A percentile compares a stretch with the other conserved stretches of the same genome.
phyloP scores from a whole-genome alignment of 2,888 invertebrate genomes.

The Agrochola macilenta region DNA sequence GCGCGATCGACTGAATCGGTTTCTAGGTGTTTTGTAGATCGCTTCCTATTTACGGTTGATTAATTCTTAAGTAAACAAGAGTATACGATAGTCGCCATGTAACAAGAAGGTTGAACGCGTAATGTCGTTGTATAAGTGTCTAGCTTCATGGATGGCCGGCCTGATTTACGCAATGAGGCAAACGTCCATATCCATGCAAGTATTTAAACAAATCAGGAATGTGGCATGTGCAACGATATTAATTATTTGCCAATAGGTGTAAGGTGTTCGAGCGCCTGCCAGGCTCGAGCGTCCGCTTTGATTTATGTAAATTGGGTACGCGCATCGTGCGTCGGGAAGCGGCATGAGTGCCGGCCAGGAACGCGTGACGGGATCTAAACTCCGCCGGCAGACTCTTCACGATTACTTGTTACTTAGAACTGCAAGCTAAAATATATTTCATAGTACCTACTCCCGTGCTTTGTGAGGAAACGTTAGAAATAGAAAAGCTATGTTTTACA shows the following conservation, averaged over 20 bases:
- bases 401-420: slow-evolving; percentile 62
- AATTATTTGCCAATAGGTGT: slow-evolving; percentile 75
- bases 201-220: slow-evolving; percentile 56
- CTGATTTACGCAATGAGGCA: slow-evolving; percentile 51
- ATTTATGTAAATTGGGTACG: slow-evolving; percentile 82
- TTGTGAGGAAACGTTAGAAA: slow-evolving; percentile 40
- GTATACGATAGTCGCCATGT: slow-evolving; percentile 45
- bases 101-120: slow-evolving; percentile 59
- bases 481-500: slow-evolving; percentile 36
- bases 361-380: slow-evolving; percentile 71
- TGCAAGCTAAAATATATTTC: slow-evolving; percentile 61
- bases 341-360: slow-evolving; percentile 63
- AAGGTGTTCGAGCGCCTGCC: slow-evolving; percentile 71
- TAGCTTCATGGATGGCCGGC: slow-evolving; percentile 41
- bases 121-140: slow-evolving; percentile 64
- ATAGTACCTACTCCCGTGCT: slow-evolving; percentile 50
- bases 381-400: slow-evolving; percentile 51
- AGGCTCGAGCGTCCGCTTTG: slow-evolving; percentile 73
- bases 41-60: slow-evolving; percentile 68
- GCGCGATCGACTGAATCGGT: slow-evolving; percentile 72
- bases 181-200: slow-evolving; percentile 36
- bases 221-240: slow-evolving; percentile 63
- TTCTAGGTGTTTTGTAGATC: slow-evolving; percentile 62
- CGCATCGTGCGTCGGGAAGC: slow-evolving; percentile 72
- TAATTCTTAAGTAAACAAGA: slow-evolving; percentile 58